phyloP scores from a whole-genome alignment of 2,113 vertebrate species.

The zebrafish (Danio rerio) region DNA sequence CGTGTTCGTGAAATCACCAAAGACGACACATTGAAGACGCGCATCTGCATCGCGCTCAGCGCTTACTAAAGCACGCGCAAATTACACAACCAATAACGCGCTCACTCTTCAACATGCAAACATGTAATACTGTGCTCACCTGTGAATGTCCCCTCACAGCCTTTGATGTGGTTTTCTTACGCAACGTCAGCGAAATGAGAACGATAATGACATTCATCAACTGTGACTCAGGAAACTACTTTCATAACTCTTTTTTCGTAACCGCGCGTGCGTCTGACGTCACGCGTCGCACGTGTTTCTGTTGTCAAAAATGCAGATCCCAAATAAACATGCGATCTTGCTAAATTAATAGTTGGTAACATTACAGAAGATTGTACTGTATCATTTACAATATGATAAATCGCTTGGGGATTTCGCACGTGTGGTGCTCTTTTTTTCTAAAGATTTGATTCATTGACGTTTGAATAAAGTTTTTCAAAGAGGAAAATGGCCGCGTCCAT shows the following conservation, averaged over 20 bases:
- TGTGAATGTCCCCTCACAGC: not conserved
- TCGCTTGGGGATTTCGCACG: too few species aligned
- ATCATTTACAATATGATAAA: not conserved
- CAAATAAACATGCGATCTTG: not conserved
- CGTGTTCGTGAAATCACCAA: not conserved
- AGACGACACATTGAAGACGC: not conserved
- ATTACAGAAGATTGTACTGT: not conserved
- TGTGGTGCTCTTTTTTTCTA: too few species aligned
- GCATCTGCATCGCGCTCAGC: not conserved
- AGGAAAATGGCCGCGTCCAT: conserved; percentile 51
- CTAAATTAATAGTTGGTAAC: not conserved
- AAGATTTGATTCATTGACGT: not conserved
- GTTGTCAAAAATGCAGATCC: not conserved
- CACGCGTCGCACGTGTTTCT: not conserved
- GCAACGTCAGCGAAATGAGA: not conserved
- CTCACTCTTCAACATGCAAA: not conserved
- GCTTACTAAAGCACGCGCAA: not conserved
- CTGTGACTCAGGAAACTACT: conserved; percentile 4
- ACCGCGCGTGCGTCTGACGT: conserved; percentile 25
- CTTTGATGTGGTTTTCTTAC: not conserved
- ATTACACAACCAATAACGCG: not conserved
- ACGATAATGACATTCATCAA: not conserved
- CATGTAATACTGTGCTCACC: not conserved
- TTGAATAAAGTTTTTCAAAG: conserved; percentile 27
- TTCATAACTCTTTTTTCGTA: conserved; percentile 50